Percentiles rank a stretch among this genome's conserved stretches.
Evolutionary conservation across 2,113 vertebrate species (phyloP).

Genomic region (Rhodinocichla rosea): DNA sequence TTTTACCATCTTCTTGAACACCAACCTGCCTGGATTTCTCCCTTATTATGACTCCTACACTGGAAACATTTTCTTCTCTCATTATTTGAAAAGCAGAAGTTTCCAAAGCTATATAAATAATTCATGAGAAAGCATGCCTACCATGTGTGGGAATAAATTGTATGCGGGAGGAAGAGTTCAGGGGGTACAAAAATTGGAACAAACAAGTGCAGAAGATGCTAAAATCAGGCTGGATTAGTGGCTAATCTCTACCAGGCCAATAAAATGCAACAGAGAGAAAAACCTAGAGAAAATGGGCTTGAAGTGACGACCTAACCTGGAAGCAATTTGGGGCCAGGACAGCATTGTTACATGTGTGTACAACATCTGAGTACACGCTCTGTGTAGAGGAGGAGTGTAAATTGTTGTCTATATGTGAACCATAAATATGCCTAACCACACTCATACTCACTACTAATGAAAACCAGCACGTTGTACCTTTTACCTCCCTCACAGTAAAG

Average conservation of each 20-base stretch:
- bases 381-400: neutral
- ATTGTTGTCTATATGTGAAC: neutral
- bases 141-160: constrained; percentile 50
- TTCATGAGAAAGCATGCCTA: constrained; percentile 37
- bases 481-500: neutral
- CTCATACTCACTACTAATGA: neutral
- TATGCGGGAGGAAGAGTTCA: neutral
- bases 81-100: constrained; percentile 47
- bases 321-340: constrained; percentile 31
- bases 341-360: neutral
- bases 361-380: neutral
- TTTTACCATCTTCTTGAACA: constrained; percentile 31
- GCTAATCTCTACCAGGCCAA: constrained; percentile 15
- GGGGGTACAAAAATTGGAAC: constrained; percentile 27
- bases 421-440: neutral
- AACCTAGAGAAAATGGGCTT: neutral
- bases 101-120: constrained; percentile 44
- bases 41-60: constrained; percentile 37
- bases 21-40: constrained; percentile 14
- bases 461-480: neutral
- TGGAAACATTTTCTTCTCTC: constrained; percentile 23
- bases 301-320: neutral
- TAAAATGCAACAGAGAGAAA: neutral
- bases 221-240: constrained; percentile 3
- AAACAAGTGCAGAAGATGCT: constrained; percentile 15